Evolutionary conservation across 2,797 vertebrate genomes (phyloP), one percentile per base, ranked within the genome.

Genomic region (Silurus aristotelis): DNA sequence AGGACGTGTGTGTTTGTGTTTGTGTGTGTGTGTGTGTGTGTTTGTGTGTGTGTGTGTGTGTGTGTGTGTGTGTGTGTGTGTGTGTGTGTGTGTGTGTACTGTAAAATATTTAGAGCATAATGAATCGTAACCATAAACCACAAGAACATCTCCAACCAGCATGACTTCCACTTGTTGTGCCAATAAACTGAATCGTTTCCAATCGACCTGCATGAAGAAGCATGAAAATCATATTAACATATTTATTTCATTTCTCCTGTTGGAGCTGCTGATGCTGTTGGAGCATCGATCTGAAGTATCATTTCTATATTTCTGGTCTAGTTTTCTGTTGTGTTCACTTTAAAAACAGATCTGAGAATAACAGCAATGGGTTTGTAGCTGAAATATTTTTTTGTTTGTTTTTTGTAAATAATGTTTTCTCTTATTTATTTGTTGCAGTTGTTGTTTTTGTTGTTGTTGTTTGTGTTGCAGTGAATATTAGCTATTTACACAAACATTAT

Each of bases 131-230:
- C 38, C 5, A 56, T 73, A 56, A 66, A 73, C 70, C 13, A 66
- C 19, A 75, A 80, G 48, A 80, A 80, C 67, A 38, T 31, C 38
- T 70, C 43, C 58, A 63, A 55, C 58, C 76, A 61, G n/a, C 61
- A 52, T 85, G 83, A 63, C 1, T 46, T 80, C 9, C 25, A 81
- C 25, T 13, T 85, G 78, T 81, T 85, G 84, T 80, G 73, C 66
- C 79, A 85, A 85, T 73, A 85, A 61, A 61, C 1, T 6, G 5
- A 71, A 31, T 31, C 17, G 77, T 80, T 85, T 85, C 84, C 77
- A 85, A 20, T 80, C 46, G 31, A 14, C 56, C 55, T 70, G 20
- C 60, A 63, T 38, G 58, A 61, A 25, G 31, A 8, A 1, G 3
- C 31, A n/a, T 78, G 48, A 52, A 52, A 52, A 10, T 7, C 48